Evolutionary conservation across 2,113 vertebrate genomes (phyloP), one percentile per base, ranked within the genome.

Genomic region (Dromiciops gliroides): DNA sequence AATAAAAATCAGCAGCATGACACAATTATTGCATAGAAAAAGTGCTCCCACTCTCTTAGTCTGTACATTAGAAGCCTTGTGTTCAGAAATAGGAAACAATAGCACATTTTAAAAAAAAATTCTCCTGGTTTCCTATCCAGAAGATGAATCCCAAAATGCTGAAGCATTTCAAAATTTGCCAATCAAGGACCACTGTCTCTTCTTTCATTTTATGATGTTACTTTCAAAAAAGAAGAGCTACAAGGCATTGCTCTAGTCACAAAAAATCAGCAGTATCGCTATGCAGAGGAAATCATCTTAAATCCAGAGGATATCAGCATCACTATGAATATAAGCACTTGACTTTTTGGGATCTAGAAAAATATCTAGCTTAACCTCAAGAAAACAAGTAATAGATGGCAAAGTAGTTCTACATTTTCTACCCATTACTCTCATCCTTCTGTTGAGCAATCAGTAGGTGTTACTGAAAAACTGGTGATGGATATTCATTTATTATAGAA

Each of bases 241-340:
- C 60, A 94, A 93, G 26, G 53, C 49, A 93, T 23, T 52, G 0
- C n/a, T 48, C 26, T 8, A 48, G 22, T 89, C 48, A 94, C 92
- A 93, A 95, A 95, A 94, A 97, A 91, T 51, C 90, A 23, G 90
- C 10, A 89, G 3, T 12, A 52, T 48, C n/a, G 89, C 6, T 56
- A 93, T 31, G 51, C 50, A 93, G 31, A 91, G 92, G 51, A 94
- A 22, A 90, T 10, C 48, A 19, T 60, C 50, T 48, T 51, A 48
- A 22, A 37, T 96, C 48, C 89, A 96, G 90, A 91, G 2, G 14
- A 6, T 48, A 90, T 91, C n/a, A 94, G n/a, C 0, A 93, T 10
- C 52, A 48, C 23, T 3, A 94, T n/a, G 4, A 92, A 94, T 52
- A 91, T 37, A 97, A 92, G 90, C 52, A 90, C 10, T 75, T 96